phyloP scores from a whole-genome alignment of 2,797 vertebrate genomes.

The Macropodus opercularis region DNA sequence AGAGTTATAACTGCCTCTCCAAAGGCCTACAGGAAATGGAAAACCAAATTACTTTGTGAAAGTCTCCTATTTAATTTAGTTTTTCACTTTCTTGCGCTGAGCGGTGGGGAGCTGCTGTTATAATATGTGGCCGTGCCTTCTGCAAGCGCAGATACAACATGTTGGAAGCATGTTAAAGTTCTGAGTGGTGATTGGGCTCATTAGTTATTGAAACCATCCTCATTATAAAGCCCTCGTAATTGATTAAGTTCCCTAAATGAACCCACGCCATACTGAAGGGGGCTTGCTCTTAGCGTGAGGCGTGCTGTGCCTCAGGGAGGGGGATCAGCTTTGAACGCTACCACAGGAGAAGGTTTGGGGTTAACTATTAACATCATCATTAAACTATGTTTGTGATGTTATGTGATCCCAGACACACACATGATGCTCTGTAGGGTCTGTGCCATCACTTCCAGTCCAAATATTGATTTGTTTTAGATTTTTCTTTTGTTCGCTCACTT shows the following conservation, averaged over 20 bases:
- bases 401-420: no score
- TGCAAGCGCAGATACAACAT: conserved; percentile 38
- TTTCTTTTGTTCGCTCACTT: no score
- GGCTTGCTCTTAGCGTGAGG: conserved; percentile 46
- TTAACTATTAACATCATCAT: conserved; percentile 28
- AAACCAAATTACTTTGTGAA: conserved; percentile 82
- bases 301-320: conserved; percentile 49
- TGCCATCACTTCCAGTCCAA: no score
- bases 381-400: no score
- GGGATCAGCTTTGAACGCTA: conserved; percentile 48
- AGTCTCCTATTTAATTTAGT: conserved; percentile 60
- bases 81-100: conserved; percentile 27
- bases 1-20: conserved; percentile 77
- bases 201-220: conserved; percentile 73
- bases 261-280: conserved; percentile 61
- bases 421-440: no score
- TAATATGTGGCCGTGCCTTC: conserved; percentile 34
- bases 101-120: conserved; percentile 14
- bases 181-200: conserved; percentile 64
- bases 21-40: conserved; percentile 82
- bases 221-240: conserved; percentile 75
- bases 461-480: no score
- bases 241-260: conserved; percentile 76
- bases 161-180: conserved; percentile 53
- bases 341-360: conserved; percentile 17